These are phyloP conservation scores for Squalus acanthias DNA, from an alignment of 2,797 vertebrate species.

Conservation along the genomic window DNA sequence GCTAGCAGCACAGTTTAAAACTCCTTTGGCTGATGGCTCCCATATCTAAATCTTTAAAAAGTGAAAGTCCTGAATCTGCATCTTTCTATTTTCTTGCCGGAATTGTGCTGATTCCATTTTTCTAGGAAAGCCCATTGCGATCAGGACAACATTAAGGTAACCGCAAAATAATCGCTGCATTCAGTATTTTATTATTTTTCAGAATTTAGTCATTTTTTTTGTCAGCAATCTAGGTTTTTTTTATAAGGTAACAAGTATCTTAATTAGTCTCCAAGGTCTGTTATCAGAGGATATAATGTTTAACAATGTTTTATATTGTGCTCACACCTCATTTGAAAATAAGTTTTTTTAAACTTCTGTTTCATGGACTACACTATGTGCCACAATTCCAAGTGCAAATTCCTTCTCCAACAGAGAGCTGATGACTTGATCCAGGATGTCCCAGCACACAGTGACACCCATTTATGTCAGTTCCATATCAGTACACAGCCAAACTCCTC, in stretches of 20 bases:
- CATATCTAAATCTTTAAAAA: background rate
- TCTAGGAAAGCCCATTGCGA: background rate
- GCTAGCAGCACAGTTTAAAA: background rate
- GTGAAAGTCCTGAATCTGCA: background rate
- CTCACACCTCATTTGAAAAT: background rate
- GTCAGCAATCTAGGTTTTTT: background rate
- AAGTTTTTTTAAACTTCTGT: background rate
- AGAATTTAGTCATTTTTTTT: background rate
- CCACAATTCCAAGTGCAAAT: background rate
- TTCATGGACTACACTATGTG: background rate
- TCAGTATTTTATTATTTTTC: background rate
- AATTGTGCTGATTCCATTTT: background rate
- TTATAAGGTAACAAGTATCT: background rate
- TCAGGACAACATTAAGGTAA: no score
- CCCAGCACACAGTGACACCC: background rate
- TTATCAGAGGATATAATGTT: background rate
- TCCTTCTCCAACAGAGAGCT: background rate
- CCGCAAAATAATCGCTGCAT: background rate
- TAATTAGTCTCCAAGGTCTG: background rate
- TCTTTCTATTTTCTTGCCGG: background rate
- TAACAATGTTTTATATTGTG: background rate
- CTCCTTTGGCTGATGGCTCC: background rate
- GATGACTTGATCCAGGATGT: background rate
- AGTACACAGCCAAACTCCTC: background rate
- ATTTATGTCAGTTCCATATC: background rate